These are phyloP conservation scores for Perizoma flavofasciatum DNA, from an alignment of 2,888 invertebrate species.

Conservation along the genomic window DNA sequence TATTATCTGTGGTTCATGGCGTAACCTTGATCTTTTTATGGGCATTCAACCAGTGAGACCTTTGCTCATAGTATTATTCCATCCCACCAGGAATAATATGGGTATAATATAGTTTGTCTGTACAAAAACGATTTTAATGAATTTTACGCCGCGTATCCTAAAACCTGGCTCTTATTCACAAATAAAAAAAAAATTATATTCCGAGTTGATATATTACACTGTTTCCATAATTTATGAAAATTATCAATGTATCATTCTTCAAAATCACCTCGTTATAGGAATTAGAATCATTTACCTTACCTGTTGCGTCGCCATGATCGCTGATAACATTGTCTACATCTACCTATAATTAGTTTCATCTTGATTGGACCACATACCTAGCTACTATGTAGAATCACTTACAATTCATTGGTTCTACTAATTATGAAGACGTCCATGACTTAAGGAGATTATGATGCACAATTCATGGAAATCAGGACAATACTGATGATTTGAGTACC, in stretches of 20 bases:
- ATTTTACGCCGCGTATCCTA: no score
- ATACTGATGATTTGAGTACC: neutral
- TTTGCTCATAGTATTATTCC: no score
- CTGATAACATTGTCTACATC: conserved; percentile 27
- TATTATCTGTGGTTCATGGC: conserved; percentile 10
- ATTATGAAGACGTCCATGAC: conserved; percentile 21
- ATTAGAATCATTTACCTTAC: neutral
- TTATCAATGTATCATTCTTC: no score
- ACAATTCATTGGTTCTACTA: conserved; percentile 11
- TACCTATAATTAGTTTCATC: conserved; percentile 10
- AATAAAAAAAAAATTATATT: no score
- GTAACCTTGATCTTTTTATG: conserved; percentile 13
- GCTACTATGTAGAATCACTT: neutral
- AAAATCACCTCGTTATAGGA: no score
- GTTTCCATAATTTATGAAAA: no score
- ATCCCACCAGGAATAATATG: no score
- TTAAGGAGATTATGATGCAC: conserved; percentile 19
- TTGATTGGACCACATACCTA: conserved; percentile 12
- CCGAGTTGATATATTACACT: no score
- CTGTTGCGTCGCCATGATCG: conserved; percentile 17
- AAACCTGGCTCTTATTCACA: no score
- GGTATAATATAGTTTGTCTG: no score
- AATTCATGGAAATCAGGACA: conserved; percentile 8
- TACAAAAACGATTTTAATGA: no score
- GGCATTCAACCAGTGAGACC: neutral